phyloP scores from a whole-genome alignment of 2,113 vertebrate species.

The Ochotona curzoniae region DNA sequence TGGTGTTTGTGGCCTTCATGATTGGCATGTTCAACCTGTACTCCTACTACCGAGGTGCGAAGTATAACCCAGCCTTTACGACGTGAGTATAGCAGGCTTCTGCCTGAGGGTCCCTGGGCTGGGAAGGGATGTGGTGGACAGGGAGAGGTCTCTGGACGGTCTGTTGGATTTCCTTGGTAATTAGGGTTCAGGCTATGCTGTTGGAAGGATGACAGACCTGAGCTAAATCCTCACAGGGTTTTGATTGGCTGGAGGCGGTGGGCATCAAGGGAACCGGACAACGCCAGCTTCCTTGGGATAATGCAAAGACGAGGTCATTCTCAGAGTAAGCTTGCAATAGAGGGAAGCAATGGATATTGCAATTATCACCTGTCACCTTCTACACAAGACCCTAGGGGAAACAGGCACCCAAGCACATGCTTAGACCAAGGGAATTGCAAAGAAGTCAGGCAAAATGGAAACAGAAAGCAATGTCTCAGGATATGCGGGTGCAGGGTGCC shows the following conservation, averaged over 20 bases:
- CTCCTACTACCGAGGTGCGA: slow-evolving; percentile 98
- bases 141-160: neutral
- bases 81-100: slow-evolving; percentile 91
- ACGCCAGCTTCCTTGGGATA: neutral
- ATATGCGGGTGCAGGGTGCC: neutral
- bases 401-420: neutral
- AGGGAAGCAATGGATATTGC: neutral
- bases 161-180: neutral
- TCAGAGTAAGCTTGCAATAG: neutral
- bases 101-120: rapidly evolving
- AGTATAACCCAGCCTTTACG: slow-evolving; percentile 98
- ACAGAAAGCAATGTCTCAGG: neutral
- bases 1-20: slow-evolving; percentile 99
- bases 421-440: neutral
- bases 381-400: neutral
- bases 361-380: neutral
- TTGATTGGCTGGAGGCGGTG: neutral
- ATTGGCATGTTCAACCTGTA: slow-evolving; percentile 99
- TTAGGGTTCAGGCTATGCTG: neutral
- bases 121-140: neutral
- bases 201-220: neutral
- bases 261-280: too few relatives aligned
- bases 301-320: neutral
- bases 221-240: neutral
- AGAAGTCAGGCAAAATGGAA: neutral